Evolutionary conservation across 37 sponge, comb jelly and placozoan species (phyloP), one percentile per base, ranked within the genome.

Genomic region (Eunapius fragilis): DNA sequence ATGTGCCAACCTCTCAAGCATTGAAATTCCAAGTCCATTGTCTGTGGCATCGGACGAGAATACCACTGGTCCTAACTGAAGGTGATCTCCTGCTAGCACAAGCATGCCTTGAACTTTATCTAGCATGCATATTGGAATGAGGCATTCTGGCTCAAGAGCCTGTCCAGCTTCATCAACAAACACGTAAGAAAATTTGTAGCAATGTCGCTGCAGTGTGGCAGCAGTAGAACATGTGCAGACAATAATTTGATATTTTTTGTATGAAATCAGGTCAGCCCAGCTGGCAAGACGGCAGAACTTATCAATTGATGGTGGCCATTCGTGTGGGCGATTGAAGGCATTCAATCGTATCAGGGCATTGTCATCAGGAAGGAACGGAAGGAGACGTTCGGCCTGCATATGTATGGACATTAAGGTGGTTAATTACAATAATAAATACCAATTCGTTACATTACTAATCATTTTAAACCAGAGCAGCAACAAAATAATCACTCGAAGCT

Each of bases 141-240:
- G 72, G 30, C 87, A 78, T 78, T 95, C 95, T 7, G 95, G 95
- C 80, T 91, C 95, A 11, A 87, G 89, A 7, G 95, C 91, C 76
- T 95, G 95, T 2, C 95, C 95, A 19, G 95, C 89, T 82, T 95
- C 95, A 73, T 95, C 95, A 2, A 95, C 81, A 89, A 95, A 89
- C 26, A 95, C 92, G 67, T 91, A 92, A 2, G 89, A 86, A 69
- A 95, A 95, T 71, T 91, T 31, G 30, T 86, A 83, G 3, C 49
- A 72, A 31, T 86, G 33, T 25, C 70, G 72, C 68, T 80, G 76
- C 48, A 79, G 72, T 47, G 68, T 90, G 30, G 92, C 95, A 68
- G 95, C 91, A 5, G 95, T 86, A 19, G 89, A 76, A 70, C 95
- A 95, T 23, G 95, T 95, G 37, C 81, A 32, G 13, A 95, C 78